A percentile compares a stretch with the other conserved stretches of the same genome.
Conservation (phyloP, 2,797 vertebrate genomes). For the Percopsis omiscomaycus region DNA sequence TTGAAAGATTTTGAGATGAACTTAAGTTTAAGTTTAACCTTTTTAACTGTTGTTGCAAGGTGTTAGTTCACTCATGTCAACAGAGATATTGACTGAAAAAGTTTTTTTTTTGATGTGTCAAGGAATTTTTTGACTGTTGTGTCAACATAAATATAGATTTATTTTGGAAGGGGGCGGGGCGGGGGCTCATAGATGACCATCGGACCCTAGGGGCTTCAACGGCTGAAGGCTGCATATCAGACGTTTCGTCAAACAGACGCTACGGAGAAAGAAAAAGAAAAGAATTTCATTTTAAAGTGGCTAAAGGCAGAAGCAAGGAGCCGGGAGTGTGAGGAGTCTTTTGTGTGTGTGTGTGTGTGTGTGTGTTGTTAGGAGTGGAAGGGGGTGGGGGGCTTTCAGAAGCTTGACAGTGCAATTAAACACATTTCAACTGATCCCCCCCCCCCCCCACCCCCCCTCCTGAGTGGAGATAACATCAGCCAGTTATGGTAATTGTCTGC, state of each 20-base stretch:
- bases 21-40: no score
- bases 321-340: slow-evolving; percentile 25
- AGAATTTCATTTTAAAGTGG: slow-evolving; percentile 92
- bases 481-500: slow-evolving; percentile 75
- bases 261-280: slow-evolving; percentile 58
- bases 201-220: slow-evolving; percentile 30
- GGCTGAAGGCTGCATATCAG: slow-evolving; percentile 84
- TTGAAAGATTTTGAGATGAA: no score
- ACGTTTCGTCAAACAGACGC: slow-evolving; percentile 70
- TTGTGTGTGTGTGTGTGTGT: slow-evolving; percentile 26
- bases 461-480: slow-evolving; percentile 76
- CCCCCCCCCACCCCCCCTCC: slow-evolving; percentile 7
- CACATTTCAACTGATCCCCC: slow-evolving; percentile 74
- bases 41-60: no score
- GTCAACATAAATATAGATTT: slow-evolving; percentile 20
- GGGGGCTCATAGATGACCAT: slow-evolving; percentile 10
- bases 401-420: slow-evolving; percentile 85
- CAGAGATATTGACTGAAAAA: background rate
- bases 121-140: background rate
- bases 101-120: background rate
- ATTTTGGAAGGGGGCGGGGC: background rate
- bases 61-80: no score
- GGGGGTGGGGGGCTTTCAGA: slow-evolving; percentile 70
- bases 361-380: background rate
- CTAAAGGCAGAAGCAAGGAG: slow-evolving; percentile 72